Base-by-base conservation (phyloP, 1,140 invertebrate genomes). In the Drosophila mojavensis region DNA sequence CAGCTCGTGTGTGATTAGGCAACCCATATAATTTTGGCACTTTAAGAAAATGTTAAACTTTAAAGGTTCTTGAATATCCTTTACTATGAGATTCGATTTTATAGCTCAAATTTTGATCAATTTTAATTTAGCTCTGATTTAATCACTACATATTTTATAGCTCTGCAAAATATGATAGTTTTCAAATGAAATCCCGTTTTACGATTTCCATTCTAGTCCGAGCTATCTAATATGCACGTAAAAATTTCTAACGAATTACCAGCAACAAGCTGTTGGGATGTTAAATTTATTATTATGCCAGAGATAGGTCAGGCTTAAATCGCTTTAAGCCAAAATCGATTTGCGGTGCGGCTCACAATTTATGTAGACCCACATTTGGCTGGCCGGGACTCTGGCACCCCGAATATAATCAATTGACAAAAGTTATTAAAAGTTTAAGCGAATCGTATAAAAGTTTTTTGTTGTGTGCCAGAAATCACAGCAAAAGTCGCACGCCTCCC, bases 371-470 rank as follows among this genome's bases (percentile, higher is more conserved):
- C 39, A 60, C 20, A 67, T 47, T 50, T 2, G 20, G 20, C 3
- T 39, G 41, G 5, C 43, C 41, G 45, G 43, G 55, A 48, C 47
- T 76, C 67, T 43, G 53, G 15, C 30, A 36, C 60, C 65, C 54
- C 41, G 50, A 67, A 67, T 62, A 78, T 76, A 86, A 89, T 88
- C 83, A 86, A 86, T 86, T 88, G 83, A 89, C 84, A 88, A 83
- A 86, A 86, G 83, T 85, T 89, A 86, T 86, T 86, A 86, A 89
- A 86, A 86, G 61, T 86, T 86, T 86, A 67, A 30, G 66, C 65
- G 65, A 70, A 73, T 68, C 72, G 71, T 53, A 64, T 62, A 77
- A 86, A 88, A 88, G 41, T 86, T 86, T 77, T 51, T 33, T 53
- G 36, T 45, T 73, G 59, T 61, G 59, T 66, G 47, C 41, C 59